phyloP scores from a whole-genome alignment of 2,888 invertebrate species.

The Dolichomitus sp. region DNA sequence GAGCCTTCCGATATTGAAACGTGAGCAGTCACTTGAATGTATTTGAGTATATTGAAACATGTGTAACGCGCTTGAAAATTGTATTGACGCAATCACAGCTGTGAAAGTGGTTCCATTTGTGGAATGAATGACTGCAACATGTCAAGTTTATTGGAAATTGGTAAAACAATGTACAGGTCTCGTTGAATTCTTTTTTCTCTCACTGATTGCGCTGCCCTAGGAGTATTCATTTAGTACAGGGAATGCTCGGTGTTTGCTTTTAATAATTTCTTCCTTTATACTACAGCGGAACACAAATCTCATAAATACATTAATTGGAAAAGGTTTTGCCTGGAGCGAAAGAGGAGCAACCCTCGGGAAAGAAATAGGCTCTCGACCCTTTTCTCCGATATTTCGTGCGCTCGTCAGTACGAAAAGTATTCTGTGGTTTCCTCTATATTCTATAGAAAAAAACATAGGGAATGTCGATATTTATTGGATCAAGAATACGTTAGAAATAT shows the following conservation, averaged over 20 bases:
- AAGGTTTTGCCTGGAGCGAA: slow-evolving; percentile 72
- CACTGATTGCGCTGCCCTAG: slow-evolving; percentile 21
- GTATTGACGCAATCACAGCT: neutral
- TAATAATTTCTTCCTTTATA: slow-evolving; percentile 80
- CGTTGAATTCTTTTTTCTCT: slow-evolving; percentile 15
- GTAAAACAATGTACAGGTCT: neutral
- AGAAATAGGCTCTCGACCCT: slow-evolving; percentile 30
- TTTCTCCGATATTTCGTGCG: slow-evolving; percentile 19
- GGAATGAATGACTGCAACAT: slow-evolving; percentile 8
- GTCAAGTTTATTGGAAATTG: slow-evolving; percentile 6
- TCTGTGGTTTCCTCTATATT: neutral
- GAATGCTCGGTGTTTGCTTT: slow-evolving; percentile 79
- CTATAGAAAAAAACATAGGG: neutral
- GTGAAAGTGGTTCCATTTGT: neutral
- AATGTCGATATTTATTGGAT: neutral
- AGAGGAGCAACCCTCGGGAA: slow-evolving; percentile 55
- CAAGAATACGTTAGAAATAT: neutral
- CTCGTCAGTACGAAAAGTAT: neutral
- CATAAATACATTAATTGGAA: slow-evolving; percentile 84
- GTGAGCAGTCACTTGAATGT: neutral
- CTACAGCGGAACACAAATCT: slow-evolving; percentile 78
- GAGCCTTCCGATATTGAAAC: neutral
- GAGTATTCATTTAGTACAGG: slow-evolving; percentile 29
- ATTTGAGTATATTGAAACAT: neutral
- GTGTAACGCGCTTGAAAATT: slow-evolving; percentile 5